Base-by-base conservation (phyloP, 1,140 invertebrate genomes). In the Yoshiicerus persimilis region DNA sequence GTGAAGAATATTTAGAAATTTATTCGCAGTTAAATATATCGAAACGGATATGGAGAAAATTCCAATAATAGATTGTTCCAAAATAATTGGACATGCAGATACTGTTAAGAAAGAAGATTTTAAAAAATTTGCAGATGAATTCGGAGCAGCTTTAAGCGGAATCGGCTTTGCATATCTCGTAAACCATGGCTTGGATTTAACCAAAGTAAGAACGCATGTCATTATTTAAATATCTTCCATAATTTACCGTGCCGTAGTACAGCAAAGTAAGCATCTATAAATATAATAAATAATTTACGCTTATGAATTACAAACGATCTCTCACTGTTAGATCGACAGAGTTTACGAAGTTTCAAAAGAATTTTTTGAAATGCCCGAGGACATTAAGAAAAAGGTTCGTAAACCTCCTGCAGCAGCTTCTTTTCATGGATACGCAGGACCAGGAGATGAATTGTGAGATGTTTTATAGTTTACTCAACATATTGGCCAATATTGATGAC, bases 121-220 rank as follows among this genome's bases (percentile, higher is more conserved):
- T 30, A 38, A 20, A n/a, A 56, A 47, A 23, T 30, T 87, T 36
- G 87, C 87, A 16, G 30, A 87, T 9, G 23, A 88, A 27, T 88
- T 88, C 25, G 80, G 87, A 0, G 23, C 11, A 0, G 87, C 80
- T 25, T 66, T 85, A 56, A 38, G 62, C 39, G 80, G 62, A 27
- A 88, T 88, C 39, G 87, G 87, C 4, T 88, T 88, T 75, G 47
- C 56, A 2, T 88, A 88, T 25, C 16, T 88, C 13, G 47, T 85
- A 10, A 88, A 88, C 34, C 87, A 88, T 75, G 87, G 87, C 1
- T 64, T 88, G 25, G 66, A 86, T 47, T 34, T 85, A 9, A 23
- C 38, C 9, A 84, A 84, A 47, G 86, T 87, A 75, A 66, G 34
- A 25, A 70, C 27, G 25, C 11, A 66, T 27, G 9, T 13, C 2